A percentile compares a stretch with the other conserved stretches of the same genome.
Conservation (phyloP, 2,113 vertebrate species). For the Dicaeum eximium region DNA sequence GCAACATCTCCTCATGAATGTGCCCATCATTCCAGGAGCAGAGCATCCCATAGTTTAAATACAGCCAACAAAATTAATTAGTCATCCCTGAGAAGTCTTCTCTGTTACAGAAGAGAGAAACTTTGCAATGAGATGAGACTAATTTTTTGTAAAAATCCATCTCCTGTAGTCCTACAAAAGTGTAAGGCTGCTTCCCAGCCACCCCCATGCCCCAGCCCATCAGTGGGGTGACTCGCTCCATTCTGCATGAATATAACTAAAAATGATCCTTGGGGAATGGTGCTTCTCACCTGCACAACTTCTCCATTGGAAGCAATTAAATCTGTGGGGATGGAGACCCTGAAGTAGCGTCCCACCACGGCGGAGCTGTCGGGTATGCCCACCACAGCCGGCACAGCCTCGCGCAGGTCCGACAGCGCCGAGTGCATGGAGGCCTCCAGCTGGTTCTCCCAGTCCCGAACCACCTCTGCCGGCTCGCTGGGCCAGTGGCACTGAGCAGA, state of each 20-base stretch:
- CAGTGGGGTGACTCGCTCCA: fast-evolving
- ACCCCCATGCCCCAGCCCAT: background rate
- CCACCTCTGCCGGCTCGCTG: slow-evolving; percentile 71
- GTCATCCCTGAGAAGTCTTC: background rate
- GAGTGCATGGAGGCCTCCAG: slow-evolving; percentile 94
- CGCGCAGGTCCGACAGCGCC: slow-evolving; percentile 78
- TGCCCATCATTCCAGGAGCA: background rate
- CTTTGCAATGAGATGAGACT: background rate
- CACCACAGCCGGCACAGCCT: slow-evolving; percentile 71
- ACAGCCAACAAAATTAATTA: background rate
- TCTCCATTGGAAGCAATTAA: slow-evolving; percentile 75
- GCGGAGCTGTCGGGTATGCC: slow-evolving; percentile 87
- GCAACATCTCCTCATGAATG: background rate
- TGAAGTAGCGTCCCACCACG: slow-evolving; percentile 85
- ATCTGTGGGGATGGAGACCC: slow-evolving; percentile 81
- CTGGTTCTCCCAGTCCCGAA: slow-evolving; percentile 83
- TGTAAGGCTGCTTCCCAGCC: background rate
- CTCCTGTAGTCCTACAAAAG: background rate
- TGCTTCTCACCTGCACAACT: slow-evolving; percentile 81
- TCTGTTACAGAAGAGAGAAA: background rate
- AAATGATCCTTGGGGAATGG: background rate
- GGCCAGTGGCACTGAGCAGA: slow-evolving; percentile 70
- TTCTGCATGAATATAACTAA: background rate
- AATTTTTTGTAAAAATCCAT: background rate
- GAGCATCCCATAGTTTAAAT: background rate